Conservation (phyloP, 1,140 invertebrate genomes). For the Apis florea region DNA sequence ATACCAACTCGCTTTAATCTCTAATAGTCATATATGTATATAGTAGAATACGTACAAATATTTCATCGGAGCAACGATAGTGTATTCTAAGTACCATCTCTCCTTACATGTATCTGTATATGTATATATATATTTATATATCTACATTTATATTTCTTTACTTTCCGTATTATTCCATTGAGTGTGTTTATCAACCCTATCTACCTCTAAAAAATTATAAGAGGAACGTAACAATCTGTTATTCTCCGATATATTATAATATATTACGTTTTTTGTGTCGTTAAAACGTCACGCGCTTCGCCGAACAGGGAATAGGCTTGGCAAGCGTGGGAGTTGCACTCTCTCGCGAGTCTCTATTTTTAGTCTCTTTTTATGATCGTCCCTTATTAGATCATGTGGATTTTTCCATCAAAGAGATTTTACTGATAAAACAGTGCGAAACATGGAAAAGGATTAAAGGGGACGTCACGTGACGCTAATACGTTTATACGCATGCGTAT, state of each 20-base stretch:
- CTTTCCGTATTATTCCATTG: conserved; percentile 62
- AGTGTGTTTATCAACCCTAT: conserved; percentile 53
- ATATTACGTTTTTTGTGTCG: conserved; percentile 30
- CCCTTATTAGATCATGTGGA: neutral
- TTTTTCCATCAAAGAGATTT: neutral
- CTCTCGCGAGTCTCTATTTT: conserved; percentile 38
- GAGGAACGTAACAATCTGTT: conserved; percentile 62
- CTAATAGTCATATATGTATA: conserved; percentile 48
- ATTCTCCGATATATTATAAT: conserved; percentile 39
- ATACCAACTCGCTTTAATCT: conserved; percentile 54
- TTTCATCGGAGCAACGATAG: conserved; percentile 59
- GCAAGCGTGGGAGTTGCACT: conserved; percentile 66
- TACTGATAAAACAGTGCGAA: neutral
- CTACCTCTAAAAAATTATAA: conserved; percentile 67
- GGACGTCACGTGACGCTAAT: too few species aligned
- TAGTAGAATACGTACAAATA: conserved; percentile 61
- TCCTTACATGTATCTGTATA: conserved; percentile 31
- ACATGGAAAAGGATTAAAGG: neutral
- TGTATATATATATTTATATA: conserved; percentile 37
- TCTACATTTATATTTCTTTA: conserved; percentile 58
- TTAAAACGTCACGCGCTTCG: conserved; percentile 63
- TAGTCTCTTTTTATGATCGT: conserved; percentile 11
- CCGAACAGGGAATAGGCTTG: conserved; percentile 63
- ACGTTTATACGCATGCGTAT: neutral
- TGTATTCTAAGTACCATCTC: conserved; percentile 42